Percentiles rank a stretch among this genome's conserved stretches.
These are phyloP conservation scores for Hypsopygia costalis DNA, from an alignment of 2,888 invertebrate genomes.

Conservation along the genomic window DNA sequence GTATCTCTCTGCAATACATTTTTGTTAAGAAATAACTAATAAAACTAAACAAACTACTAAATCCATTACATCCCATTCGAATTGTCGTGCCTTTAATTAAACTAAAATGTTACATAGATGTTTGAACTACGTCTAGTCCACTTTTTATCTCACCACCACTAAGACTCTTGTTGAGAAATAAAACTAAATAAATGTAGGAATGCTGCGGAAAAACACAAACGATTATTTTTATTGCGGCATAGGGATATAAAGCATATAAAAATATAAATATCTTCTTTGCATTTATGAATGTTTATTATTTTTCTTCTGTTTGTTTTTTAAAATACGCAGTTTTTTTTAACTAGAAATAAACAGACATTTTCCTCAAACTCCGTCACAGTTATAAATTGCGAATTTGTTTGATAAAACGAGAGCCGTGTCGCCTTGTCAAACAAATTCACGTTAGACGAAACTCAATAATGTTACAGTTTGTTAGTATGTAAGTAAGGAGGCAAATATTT, in stretches of 20 bases:
- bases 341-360: neutral
- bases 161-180: neutral
- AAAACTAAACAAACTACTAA: too few relatives aligned
- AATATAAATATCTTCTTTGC: neutral
- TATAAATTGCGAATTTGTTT: slow-evolving; percentile 6
- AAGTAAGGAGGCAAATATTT: slow-evolving; percentile 15
- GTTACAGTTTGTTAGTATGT: slow-evolving; percentile 9
- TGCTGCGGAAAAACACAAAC: neutral
- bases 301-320: neutral
- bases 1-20: too few relatives aligned
- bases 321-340: neutral
- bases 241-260: neutral
- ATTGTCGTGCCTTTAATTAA: too few relatives aligned
- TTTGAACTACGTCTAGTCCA: too few relatives aligned
- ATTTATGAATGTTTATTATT: neutral
- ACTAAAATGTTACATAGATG: too few relatives aligned
- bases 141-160: neutral
- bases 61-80: too few relatives aligned
- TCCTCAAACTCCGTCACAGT: neutral
- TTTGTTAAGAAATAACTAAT: too few relatives aligned
- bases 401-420: slow-evolving; percentile 4
- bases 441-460: slow-evolving; percentile 6
- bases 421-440: slow-evolving; percentile 7
- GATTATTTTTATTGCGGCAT: neutral
- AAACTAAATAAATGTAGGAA: neutral